phyloP scores from a whole-genome alignment of 1,140 invertebrate species.

The Lordiphosa mommai region DNA sequence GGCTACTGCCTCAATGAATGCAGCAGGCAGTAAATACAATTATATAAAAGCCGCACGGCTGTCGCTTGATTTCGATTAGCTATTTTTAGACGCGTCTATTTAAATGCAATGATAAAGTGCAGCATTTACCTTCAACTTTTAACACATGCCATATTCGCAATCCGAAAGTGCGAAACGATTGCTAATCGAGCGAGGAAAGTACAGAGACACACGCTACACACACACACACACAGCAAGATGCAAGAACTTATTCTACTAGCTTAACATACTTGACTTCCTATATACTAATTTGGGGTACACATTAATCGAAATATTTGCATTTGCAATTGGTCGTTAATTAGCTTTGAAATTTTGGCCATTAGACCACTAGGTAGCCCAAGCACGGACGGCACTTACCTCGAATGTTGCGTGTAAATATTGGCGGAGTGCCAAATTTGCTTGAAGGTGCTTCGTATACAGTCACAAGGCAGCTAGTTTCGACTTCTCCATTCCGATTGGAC shows the following conservation, averaged over 20 bases:
- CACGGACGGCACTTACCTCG: conserved; percentile 66
- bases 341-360: conserved; percentile 37
- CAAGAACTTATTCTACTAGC: conserved; percentile 1
- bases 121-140: conserved; percentile 36
- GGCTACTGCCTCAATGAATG: conserved; percentile 49
- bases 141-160: conserved; percentile 38
- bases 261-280: conserved; percentile 28
- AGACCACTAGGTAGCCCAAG: conserved; percentile 37
- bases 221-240: neutral
- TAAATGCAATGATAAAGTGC: conserved; percentile 34
- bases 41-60: conserved; percentile 51
- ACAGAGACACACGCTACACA: neutral
- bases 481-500: conserved; percentile 77
- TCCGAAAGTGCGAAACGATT: conserved; percentile 31
- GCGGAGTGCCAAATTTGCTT: conserved; percentile 76
- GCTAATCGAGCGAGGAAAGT: conserved; percentile 9
- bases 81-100: conserved; percentile 46
- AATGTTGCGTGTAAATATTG: conserved; percentile 79
- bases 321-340: conserved; percentile 50
- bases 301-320: conserved; percentile 29
- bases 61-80: conserved; percentile 23
- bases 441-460: conserved; percentile 77
- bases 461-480: conserved; percentile 79
- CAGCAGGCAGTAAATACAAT: conserved; percentile 45
- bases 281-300: conserved; percentile 11